Evolutionary conservation across 2,113 vertebrate genomes (phyloP).

Genomic region (Silurus asotus): DNA sequence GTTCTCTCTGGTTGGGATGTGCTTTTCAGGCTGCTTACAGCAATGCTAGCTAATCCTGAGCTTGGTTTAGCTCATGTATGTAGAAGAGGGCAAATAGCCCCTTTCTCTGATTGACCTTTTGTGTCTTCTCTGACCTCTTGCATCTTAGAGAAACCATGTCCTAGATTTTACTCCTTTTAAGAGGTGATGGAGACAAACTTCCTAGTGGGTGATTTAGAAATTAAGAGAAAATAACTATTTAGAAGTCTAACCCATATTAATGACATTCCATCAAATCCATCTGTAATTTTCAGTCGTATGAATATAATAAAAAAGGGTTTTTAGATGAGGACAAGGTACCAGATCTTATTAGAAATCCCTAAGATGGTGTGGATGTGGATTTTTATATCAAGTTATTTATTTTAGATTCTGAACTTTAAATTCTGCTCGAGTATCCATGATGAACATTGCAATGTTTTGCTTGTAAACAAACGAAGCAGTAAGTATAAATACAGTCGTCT

Average conservation of each 20-base stretch:
- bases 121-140: background rate
- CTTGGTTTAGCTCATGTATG: background rate
- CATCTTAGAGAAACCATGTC: background rate
- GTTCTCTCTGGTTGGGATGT: background rate
- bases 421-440: background rate
- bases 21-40: too few relatives aligned
- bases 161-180: too few relatives aligned
- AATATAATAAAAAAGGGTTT: background rate
- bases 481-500: background rate
- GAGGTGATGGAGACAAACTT: background rate
- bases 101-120: background rate
- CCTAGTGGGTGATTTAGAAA: background rate
- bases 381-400: background rate
- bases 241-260: background rate
- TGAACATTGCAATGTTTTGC: background rate
- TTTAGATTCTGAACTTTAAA: background rate
- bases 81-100: background rate
- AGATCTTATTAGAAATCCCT: background rate
- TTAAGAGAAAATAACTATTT: background rate
- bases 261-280: background rate
- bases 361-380: background rate
- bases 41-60: background rate
- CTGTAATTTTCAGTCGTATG: background rate
- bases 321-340: background rate
- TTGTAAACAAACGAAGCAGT: background rate